phyloP scores from a whole-genome alignment of 64 coral and sea anemone genomes.

The Porites australiensis region DNA sequence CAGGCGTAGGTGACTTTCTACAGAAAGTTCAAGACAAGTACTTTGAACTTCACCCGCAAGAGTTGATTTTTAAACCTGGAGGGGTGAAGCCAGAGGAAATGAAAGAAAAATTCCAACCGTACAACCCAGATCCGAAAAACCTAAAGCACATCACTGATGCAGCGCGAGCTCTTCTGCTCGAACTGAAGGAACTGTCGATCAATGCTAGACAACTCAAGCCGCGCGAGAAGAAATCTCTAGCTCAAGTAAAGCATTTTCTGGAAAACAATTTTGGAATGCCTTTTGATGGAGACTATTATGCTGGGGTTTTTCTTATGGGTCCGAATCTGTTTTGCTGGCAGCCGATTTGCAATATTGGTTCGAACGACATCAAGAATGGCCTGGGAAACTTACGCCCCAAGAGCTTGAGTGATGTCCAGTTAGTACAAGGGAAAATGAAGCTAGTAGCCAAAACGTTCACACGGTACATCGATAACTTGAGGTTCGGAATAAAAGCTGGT shows the following conservation, averaged over 20 bases:
- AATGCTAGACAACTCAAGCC: slow-evolving; percentile 63
- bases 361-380: neutral
- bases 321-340: slow-evolving; percentile 88
- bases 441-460: slow-evolving; percentile 26
- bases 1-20: slow-evolving; percentile 73
- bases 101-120: slow-evolving; percentile 67
- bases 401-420: neutral
- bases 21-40: slow-evolving; percentile 74
- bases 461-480: slow-evolving; percentile 59
- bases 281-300: slow-evolving; percentile 91
- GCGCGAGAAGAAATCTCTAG: slow-evolving; percentile 88
- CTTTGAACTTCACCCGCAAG: slow-evolving; percentile 57
- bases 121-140: slow-evolving; percentile 70
- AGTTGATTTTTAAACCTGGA: slow-evolving; percentile 14
- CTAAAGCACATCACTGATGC: slow-evolving; percentile 76
- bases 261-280: slow-evolving; percentile 68
- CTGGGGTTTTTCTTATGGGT: slow-evolving; percentile 81
- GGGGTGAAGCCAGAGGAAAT: slow-evolving; percentile 18
- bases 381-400: slow-evolving; percentile 22
- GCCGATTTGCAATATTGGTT: slow-evolving; percentile 26
- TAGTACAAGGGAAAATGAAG: slow-evolving; percentile 21
- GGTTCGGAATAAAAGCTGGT: slow-evolving; percentile 48
- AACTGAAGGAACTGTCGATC: slow-evolving; percentile 50
- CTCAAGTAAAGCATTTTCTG: slow-evolving; percentile 87
- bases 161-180: slow-evolving; percentile 44